These are phyloP conservation scores for Eclectus roratus DNA, from an alignment of 2,113 vertebrate genomes.

Conservation along the genomic window DNA sequence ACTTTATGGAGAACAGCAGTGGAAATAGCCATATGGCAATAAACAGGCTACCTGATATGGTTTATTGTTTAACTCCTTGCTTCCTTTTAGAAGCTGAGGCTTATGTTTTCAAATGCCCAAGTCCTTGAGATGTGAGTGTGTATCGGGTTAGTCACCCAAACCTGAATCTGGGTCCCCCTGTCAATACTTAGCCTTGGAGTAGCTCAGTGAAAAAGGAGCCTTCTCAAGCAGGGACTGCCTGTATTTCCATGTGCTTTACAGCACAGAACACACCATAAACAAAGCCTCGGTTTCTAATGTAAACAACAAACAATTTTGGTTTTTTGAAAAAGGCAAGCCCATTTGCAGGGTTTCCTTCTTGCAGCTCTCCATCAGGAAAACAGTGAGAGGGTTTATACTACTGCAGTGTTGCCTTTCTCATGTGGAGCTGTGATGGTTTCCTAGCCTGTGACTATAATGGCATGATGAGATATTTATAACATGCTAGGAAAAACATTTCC, in stretches of 20 bases:
- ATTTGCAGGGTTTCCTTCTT: not conserved
- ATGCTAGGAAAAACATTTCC: constrained; percentile 39
- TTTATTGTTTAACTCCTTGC: constrained; percentile 57
- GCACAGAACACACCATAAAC: not conserved
- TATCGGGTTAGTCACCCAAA: not conserved
- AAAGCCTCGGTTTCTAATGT: not conserved
- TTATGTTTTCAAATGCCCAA: not conserved
- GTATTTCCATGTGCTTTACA: not conserved
- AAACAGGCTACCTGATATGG: constrained; percentile 43
- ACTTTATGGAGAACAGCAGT: constrained; percentile 41
- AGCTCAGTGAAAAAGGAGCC: not conserved
- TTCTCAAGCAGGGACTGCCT: not conserved
- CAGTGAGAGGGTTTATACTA: not conserved
- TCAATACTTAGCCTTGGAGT: not conserved
- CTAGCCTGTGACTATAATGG: not conserved
- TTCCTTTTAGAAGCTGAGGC: not conserved
- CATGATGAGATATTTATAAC: constrained; percentile 40
- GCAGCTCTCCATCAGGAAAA: not conserved
- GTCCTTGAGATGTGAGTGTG: accelerated
- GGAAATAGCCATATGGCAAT: constrained; percentile 28
- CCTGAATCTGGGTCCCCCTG: not conserved
- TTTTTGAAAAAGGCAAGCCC: not conserved
- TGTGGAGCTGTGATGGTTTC: not conserved
- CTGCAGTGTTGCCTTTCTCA: not conserved
- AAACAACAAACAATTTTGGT: not conserved